Percentiles rank a stretch among this genome's conserved stretches.
phyloP scores from a whole-genome alignment of 2,888 invertebrate species.

The Synergus umbraculus region DNA sequence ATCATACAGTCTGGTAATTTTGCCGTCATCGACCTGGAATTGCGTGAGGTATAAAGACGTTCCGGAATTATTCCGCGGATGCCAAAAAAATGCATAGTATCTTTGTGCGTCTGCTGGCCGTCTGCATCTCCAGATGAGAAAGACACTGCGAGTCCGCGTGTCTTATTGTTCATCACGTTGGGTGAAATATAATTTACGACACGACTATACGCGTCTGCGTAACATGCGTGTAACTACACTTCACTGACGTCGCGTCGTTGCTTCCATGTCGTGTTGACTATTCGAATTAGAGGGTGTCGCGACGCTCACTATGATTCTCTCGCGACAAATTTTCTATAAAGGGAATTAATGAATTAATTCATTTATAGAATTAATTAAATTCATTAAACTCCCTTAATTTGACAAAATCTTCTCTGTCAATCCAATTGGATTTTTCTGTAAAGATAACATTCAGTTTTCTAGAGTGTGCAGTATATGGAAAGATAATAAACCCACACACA shows the following conservation, averaged over 20 bases:
- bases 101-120: constrained; percentile 52
- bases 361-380: neutral
- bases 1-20: constrained; percentile 39
- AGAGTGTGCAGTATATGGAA: neutral
- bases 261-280: constrained; percentile 13
- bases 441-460: neutral
- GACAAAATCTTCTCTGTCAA: too few relatives aligned
- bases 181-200: constrained; percentile 54
- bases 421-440: too few relatives aligned
- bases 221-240: constrained; percentile 18
- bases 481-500: constrained; percentile 36
- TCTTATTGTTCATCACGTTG: constrained; percentile 53
- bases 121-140: constrained; percentile 46
- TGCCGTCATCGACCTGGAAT: constrained; percentile 30
- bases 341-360: neutral
- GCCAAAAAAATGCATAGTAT: constrained; percentile 49
- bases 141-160: constrained; percentile 36
- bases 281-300: neutral
- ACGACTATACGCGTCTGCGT: constrained; percentile 35
- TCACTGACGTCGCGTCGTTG: neutral
- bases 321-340: neutral
- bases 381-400: neutral
- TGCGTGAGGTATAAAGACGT: constrained; percentile 41
- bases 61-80: constrained; percentile 53
- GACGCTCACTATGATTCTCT: neutral